These are phyloP conservation scores for Chiloscyllium punctatum DNA, from an alignment of 2,797 vertebrate genomes.

Conservation along the genomic window DNA sequence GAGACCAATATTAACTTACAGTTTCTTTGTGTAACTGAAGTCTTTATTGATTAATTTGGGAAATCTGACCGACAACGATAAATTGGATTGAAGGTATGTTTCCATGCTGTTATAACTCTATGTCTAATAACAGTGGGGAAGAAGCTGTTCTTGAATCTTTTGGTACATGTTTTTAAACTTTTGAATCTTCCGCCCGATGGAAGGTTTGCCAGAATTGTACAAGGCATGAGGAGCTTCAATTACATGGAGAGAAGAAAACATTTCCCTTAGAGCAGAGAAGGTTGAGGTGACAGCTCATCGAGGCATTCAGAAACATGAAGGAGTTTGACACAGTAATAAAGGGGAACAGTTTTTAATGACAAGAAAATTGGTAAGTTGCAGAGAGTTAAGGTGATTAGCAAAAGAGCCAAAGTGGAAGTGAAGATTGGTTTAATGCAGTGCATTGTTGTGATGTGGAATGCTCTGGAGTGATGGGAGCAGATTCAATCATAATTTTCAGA, in stretches of 20 bases:
- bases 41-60: no score
- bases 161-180: no score
- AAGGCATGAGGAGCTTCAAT: not conserved
- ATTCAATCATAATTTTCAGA: not conserved
- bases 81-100: no score
- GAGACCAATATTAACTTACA: not conserved
- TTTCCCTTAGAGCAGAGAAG: not conserved
- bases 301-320: not conserved
- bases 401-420: not conserved
- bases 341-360: not conserved
- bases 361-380: not conserved
- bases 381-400: not conserved
- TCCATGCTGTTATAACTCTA: no score
- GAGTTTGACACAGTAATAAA: not conserved
- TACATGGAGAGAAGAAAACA: not conserved
- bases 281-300: not conserved
- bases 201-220: not conserved
- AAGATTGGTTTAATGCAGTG: not conserved
- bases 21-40: not conserved
- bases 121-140: no score
- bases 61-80: no score
- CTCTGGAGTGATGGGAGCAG: not conserved
- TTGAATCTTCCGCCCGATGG: no score
- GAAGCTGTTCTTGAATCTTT: no score
- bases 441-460: not conserved